phyloP scores from a whole-genome alignment of 1,140 invertebrate species.

The Lasioglossum albipes region DNA sequence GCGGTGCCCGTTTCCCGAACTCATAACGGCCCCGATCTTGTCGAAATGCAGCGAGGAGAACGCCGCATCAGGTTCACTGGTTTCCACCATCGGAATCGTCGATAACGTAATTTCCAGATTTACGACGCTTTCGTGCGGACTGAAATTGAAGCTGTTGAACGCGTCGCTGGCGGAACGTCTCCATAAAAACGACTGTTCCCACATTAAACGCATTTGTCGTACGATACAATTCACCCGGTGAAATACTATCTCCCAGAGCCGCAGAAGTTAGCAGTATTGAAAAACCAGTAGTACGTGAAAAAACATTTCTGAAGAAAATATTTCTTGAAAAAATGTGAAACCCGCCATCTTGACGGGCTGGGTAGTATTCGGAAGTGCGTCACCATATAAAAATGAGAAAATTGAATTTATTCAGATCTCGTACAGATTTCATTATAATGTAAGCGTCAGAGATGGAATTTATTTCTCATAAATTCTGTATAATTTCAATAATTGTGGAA shows the following conservation, averaged over 20 bases:
- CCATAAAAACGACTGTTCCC: neutral
- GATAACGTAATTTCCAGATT: constrained; percentile 48
- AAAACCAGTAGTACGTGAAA: too few relatives aligned
- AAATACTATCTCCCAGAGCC: neutral
- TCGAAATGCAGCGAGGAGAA: constrained; percentile 58
- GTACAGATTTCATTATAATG: too few relatives aligned
- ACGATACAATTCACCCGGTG: neutral
- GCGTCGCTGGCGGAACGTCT: neutral
- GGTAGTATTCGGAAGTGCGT: too few relatives aligned
- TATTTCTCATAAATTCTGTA: too few relatives aligned
- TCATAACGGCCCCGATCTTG: constrained; percentile 59
- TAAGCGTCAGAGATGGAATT: too few relatives aligned
- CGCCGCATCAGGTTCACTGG: constrained; percentile 40
- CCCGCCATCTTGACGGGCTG: too few relatives aligned
- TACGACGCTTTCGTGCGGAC: neutral
- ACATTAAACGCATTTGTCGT: neutral
- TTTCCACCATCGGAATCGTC: constrained; percentile 22
- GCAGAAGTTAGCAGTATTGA: too few relatives aligned
- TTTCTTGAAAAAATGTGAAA: too few relatives aligned
- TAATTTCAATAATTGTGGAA: too few relatives aligned
- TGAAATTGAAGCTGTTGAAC: neutral
- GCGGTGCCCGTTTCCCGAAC: constrained; percentile 57
- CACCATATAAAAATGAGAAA: too few relatives aligned
- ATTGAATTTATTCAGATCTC: too few relatives aligned
- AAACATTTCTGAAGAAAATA: too few relatives aligned